Evolutionary conservation across 2,797 vertebrate species (phyloP).

Genomic region (Poliocrania exsul): DNA sequence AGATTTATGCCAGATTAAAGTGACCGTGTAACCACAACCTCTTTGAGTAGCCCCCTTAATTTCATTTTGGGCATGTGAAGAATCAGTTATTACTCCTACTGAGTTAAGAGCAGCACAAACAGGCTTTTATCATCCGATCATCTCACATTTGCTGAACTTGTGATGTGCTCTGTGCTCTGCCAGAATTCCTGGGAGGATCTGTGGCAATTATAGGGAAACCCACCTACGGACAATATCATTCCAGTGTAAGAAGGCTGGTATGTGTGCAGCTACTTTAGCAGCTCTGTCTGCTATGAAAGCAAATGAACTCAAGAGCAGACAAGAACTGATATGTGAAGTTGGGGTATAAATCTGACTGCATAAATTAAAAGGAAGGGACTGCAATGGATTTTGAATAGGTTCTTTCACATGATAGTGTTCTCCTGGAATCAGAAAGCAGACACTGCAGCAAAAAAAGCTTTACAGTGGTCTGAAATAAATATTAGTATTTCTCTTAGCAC

Average conservation of each 20-base stretch:
- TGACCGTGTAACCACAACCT: conserved; percentile 35
- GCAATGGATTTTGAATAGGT: conserved; percentile 69
- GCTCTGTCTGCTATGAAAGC: conserved; percentile 55
- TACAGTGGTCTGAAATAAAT: conserved; percentile 62
- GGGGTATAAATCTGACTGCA: conserved; percentile 44
- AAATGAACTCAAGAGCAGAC: conserved; percentile 54
- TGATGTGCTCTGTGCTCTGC: conserved; percentile 33
- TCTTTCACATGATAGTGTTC: conserved; percentile 66
- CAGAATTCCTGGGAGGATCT: conserved; percentile 50
- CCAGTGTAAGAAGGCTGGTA: conserved; percentile 20
- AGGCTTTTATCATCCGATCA: conserved; percentile 25
- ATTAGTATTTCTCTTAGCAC: conserved; percentile 52
- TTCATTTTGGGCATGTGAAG: conserved; percentile 48
- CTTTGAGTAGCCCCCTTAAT: conserved; percentile 54
- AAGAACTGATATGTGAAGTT: conserved; percentile 65
- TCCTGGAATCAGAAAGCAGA: conserved; percentile 62
- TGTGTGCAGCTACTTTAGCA: conserved; percentile 44
- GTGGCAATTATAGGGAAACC: conserved; percentile 31
- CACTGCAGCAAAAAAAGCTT: conserved; percentile 51
- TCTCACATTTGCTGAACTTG: conserved; percentile 6
- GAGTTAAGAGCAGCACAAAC: conserved; percentile 40
- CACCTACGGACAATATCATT: conserved; percentile 55
- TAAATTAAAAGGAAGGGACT: conserved; percentile 63
- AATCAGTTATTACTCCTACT: conserved; percentile 10
- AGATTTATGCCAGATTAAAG: conserved; percentile 57